Conservation (phyloP, 1,140 invertebrate genomes). For the Leguminivora glycinivorella region DNA sequence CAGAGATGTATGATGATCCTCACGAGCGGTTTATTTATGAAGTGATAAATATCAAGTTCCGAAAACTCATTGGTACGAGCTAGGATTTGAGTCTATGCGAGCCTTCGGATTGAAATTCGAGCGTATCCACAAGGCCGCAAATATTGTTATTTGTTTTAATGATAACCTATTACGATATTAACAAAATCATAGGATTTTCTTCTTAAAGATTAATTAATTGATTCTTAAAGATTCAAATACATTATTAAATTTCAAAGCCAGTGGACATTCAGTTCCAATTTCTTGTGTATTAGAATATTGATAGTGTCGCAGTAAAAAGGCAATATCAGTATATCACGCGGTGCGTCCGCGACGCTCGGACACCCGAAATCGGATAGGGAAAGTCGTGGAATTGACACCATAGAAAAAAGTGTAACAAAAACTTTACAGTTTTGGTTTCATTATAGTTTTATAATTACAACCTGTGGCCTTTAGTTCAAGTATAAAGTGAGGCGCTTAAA, state of each 20-base stretch:
- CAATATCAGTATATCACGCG: constrained; percentile 73
- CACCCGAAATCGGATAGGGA: constrained; percentile 50
- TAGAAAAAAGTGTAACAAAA: no score
- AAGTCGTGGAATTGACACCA: constrained; percentile 34
- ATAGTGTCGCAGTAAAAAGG: constrained; percentile 68
- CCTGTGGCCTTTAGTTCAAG: neutral
- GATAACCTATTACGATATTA: no score
- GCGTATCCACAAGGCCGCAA: no score
- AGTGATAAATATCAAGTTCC: no score
- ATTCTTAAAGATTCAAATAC: neutral
- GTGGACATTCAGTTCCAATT: constrained; percentile 51
- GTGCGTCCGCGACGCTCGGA: constrained; percentile 66
- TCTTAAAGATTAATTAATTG: no score
- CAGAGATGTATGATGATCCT: no score
- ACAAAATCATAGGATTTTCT: no score
- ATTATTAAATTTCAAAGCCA: constrained; percentile 31
- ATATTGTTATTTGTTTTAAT: no score
- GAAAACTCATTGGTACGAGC: no score
- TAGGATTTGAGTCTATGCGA: no score
- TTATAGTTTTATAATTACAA: neutral
- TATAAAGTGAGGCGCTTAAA: neutral
- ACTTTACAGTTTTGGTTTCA: neutral
- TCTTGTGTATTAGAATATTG: constrained; percentile 69
- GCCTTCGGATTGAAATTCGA: no score
- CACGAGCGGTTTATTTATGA: no score